phyloP scores from a whole-genome alignment of 2,797 vertebrate genomes.

The Parauchenoglanis ngamensis region DNA sequence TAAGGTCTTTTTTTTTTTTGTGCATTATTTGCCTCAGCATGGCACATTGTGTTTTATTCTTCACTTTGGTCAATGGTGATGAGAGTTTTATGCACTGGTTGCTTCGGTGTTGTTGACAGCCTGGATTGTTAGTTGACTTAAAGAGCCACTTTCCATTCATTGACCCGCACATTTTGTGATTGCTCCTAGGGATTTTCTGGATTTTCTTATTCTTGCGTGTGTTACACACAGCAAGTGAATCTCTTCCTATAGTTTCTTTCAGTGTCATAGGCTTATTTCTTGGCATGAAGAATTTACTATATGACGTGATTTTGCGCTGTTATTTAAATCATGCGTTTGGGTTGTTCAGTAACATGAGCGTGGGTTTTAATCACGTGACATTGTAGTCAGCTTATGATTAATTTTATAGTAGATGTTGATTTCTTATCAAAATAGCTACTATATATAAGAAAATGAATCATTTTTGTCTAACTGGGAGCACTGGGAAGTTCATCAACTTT shows the following conservation, averaged over 20 bases:
- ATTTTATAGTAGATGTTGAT: background rate
- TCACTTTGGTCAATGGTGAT: background rate
- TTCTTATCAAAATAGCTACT: background rate
- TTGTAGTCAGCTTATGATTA: background rate
- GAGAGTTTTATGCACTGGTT: background rate
- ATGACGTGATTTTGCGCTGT: background rate
- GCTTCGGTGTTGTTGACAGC: background rate
- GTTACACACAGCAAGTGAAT: background rate
- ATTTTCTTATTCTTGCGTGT: no score
- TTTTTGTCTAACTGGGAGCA: background rate
- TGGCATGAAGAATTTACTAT: background rate
- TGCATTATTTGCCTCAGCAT: background rate
- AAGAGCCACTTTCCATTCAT: conserved; percentile 14
- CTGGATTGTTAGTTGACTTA: conserved; percentile 11
- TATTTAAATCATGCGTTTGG: background rate
- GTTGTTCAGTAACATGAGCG: background rate
- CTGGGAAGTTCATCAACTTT: background rate
- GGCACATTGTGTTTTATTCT: conserved; percentile 3
- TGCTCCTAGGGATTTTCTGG: background rate
- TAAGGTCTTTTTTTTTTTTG: background rate
- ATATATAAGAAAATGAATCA: no score
- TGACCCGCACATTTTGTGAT: conserved; percentile 1
- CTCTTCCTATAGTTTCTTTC: background rate
- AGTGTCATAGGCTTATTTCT: background rate
- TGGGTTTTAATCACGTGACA: background rate